A percentile compares a stretch with the other conserved stretches of the same genome.
Evolutionary conservation across 30 jellyfish, hydroid and myxozoan species (phyloP).

Genomic region (Chironex yamaguchii): DNA sequence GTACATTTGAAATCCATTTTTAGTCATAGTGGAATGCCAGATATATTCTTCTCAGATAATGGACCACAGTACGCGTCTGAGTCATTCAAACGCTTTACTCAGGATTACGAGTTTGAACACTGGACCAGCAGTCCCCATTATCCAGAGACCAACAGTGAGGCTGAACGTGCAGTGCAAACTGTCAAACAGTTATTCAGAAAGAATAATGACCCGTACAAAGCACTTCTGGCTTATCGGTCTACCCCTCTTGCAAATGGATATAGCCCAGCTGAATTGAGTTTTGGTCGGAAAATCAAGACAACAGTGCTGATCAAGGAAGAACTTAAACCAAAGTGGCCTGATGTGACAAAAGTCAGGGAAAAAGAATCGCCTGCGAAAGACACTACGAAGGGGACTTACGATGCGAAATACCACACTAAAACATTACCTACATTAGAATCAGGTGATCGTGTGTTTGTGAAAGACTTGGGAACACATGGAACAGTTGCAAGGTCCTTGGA

Average conservation of each 20-base stretch:
- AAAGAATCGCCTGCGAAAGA: too few relatives aligned
- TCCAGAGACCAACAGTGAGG: slow-evolving; percentile 65
- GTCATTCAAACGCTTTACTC: too few relatives aligned
- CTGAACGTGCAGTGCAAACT: slow-evolving; percentile 61
- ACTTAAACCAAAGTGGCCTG: slow-evolving; percentile 41
- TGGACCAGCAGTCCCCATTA: slow-evolving; percentile 57
- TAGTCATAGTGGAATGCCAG: slow-evolving; percentile 18
- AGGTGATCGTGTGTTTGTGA: slow-evolving; percentile 41
- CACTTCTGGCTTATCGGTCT: slow-evolving; percentile 65
- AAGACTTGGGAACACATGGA: slow-evolving; percentile 45
- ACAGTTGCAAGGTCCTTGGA: slow-evolving; percentile 36
- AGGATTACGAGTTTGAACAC: too few relatives aligned
- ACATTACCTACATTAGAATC: slow-evolving; percentile 37
- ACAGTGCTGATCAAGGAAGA: slow-evolving; percentile 21
- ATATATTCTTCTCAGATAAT: slow-evolving; percentile 46
- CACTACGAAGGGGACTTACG: too few relatives aligned
- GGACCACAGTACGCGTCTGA: too few relatives aligned
- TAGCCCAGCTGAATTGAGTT: slow-evolving; percentile 24
- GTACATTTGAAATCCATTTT: neutral
- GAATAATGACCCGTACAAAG: slow-evolving; percentile 38
- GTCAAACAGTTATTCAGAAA: slow-evolving; percentile 27
- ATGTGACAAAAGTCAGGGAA: slow-evolving; percentile 8
- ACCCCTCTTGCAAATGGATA: slow-evolving; percentile 53
- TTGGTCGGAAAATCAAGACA: slow-evolving; percentile 44
- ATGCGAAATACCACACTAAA: slow-evolving; percentile 38